These are phyloP conservation scores for Girardinus metallicus DNA, from an alignment of 2,797 vertebrate genomes.

Conservation along the genomic window DNA sequence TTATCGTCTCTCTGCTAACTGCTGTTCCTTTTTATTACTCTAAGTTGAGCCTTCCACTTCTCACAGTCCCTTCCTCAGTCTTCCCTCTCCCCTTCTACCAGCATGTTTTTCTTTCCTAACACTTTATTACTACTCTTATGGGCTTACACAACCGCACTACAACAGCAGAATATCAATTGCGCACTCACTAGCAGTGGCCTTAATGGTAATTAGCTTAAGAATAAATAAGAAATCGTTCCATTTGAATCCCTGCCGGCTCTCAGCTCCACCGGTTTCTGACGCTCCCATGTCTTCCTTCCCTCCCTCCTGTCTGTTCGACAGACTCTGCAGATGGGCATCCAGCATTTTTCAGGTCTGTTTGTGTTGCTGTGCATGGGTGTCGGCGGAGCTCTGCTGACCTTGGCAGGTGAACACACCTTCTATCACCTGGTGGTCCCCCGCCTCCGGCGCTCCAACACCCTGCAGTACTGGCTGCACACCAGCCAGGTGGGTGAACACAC, in stretches of 20 bases:
- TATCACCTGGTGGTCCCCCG: conserved; percentile 89
- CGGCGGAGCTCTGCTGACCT: conserved; percentile 88
- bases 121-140: conserved; percentile 35
- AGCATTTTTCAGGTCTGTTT: conserved; percentile 94
- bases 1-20: conserved; percentile 31
- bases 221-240: conserved; percentile 50
- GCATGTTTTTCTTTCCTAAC: conserved; percentile 23
- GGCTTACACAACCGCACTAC: conserved; percentile 35
- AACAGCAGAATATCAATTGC: conserved; percentile 54
- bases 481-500: conserved; percentile 84
- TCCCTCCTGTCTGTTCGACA: conserved; percentile 53
- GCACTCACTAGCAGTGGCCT: conserved; percentile 38
- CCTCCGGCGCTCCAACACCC: conserved; percentile 83
- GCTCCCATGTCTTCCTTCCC: conserved; percentile 14
- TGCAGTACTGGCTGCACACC: conserved; percentile 95
- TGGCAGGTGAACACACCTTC: conserved; percentile 89
- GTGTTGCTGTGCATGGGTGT: conserved; percentile 92
- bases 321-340: conserved; percentile 95
- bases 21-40: conserved; percentile 38
- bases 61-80: background rate
- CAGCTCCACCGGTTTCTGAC: conserved; percentile 42
- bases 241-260: conserved; percentile 33
- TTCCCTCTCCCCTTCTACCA: conserved; percentile 27
- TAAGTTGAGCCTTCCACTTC: background rate
- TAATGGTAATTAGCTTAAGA: conserved; percentile 65